Conservation (phyloP, 2,888 invertebrate species). For the Sphaerolaimus hirsutus region DNA sequence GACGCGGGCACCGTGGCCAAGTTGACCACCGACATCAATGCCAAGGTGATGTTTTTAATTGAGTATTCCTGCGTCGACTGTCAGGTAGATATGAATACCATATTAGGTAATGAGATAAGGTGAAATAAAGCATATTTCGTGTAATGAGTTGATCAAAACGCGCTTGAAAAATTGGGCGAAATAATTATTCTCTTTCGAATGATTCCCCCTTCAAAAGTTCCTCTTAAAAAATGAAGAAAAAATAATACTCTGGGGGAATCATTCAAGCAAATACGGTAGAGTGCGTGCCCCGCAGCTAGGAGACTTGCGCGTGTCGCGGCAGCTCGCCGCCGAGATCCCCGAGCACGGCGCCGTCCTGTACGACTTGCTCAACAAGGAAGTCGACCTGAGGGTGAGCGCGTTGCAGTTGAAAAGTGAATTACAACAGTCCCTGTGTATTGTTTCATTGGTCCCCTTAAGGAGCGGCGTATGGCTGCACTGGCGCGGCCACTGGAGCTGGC, state of each 20-base stretch:
- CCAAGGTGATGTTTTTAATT: too few species aligned
- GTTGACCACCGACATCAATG: conserved; percentile 1
- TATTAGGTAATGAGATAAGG: too few species aligned
- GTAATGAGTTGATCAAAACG: too few species aligned
- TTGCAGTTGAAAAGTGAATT: not conserved
- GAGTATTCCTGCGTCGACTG: too few species aligned
- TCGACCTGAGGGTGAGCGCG: conserved; percentile 53
- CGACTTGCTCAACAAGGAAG: conserved; percentile 69
- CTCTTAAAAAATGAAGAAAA: not conserved
- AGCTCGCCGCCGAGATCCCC: conserved; percentile 69
- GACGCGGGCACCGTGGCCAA: not conserved
- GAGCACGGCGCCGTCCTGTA: conserved; percentile 65
- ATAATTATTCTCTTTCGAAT: too few species aligned
- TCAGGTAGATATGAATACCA: too few species aligned
- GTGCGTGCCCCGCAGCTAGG: too few species aligned
- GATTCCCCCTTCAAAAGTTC: too few species aligned
- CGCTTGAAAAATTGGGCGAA: too few species aligned
- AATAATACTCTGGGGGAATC: not conserved
- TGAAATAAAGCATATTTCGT: too few species aligned
- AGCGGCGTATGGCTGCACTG: conserved; percentile 52
- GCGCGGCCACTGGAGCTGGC: conserved; percentile 53
- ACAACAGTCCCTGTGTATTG: not conserved
- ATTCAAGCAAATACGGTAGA: too few species aligned
- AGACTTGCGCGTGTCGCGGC: conserved; percentile 56
- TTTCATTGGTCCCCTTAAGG: conserved; percentile 28